A percentile compares a stretch with the other conserved stretches of the same genome.
These are phyloP conservation scores for Gymnoscelis rufifasciata DNA, from an alignment of 2,888 invertebrate genomes.

Conservation along the genomic window DNA sequence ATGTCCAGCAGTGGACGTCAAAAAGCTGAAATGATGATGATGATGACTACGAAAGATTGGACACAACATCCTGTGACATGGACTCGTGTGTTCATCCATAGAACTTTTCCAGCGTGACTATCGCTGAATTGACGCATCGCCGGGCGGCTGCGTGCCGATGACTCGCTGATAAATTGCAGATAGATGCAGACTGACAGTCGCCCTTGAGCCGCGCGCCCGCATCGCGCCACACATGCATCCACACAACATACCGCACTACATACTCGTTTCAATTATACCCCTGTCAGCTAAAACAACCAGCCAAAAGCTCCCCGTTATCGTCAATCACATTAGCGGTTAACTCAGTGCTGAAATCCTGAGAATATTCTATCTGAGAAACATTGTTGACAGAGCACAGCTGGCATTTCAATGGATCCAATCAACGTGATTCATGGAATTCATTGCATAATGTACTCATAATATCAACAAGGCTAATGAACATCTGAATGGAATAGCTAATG, in stretches of 20 bases:
- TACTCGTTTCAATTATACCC: not conserved
- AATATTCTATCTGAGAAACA: not conserved
- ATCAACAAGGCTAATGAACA: slow-evolving; percentile 14
- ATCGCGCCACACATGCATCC: not conserved
- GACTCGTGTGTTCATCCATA: not conserved
- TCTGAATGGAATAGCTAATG: slow-evolving; percentile 10
- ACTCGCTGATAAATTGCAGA: slow-evolving; percentile 35
- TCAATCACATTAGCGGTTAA: too few relatives aligned
- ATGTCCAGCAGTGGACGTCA: too few relatives aligned
- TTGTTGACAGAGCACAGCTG: slow-evolving; percentile 13
- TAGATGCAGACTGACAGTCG: slow-evolving; percentile 29
- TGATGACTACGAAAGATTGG: too few relatives aligned
- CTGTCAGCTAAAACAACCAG: not conserved
- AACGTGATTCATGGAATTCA: slow-evolving; percentile 13
- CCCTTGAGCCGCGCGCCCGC: slow-evolving; percentile 4
- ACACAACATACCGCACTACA: not conserved
- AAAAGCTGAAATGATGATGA: too few relatives aligned
- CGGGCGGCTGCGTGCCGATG: slow-evolving; percentile 18
- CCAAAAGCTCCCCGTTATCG: too few relatives aligned
- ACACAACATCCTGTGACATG: not conserved
- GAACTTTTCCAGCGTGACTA: not conserved
- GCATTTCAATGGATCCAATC: slow-evolving; percentile 15
- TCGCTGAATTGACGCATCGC: slow-evolving; percentile 5
- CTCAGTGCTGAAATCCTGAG: too few relatives aligned
- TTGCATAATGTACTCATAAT: slow-evolving; percentile 10